These are phyloP conservation scores for Bombylius major DNA, from an alignment of 2,888 invertebrate genomes.

Conservation along the genomic window DNA sequence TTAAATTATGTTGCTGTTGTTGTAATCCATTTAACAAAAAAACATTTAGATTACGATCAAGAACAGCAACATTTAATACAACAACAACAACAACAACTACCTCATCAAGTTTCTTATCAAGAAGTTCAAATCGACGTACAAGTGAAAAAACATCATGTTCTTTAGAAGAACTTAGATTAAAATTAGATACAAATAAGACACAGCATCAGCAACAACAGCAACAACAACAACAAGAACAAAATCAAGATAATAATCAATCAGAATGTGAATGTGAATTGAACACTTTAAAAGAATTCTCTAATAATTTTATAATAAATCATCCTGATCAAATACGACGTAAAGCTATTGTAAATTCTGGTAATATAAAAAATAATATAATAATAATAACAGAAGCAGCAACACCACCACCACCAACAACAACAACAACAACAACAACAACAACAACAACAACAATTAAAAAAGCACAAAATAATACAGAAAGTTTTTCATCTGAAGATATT, in stretches of 20 bases:
- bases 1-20: constrained; percentile 47
- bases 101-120: constrained; percentile 46
- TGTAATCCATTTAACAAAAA: constrained; percentile 29
- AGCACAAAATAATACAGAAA: constrained; percentile 1
- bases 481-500: neutral
- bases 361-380: neutral
- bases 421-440: too few relatives aligned
- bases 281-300: neutral
- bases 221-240: neutral
- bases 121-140: constrained; percentile 46
- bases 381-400: too few relatives aligned
- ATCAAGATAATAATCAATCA: neutral
- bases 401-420: too few relatives aligned
- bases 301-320: neutral
- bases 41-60: constrained; percentile 38
- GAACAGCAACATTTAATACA: constrained; percentile 45
- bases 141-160: constrained; percentile 30
- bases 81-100: constrained; percentile 41
- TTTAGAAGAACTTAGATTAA: constrained; percentile 7
- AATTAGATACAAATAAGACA: neutral
- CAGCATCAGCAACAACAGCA: neutral
- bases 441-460: neutral
- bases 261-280: constrained; percentile 4
- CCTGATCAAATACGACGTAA: constrained; percentile 3
- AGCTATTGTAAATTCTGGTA: constrained; percentile 4